Evolutionary conservation across 2,888 invertebrate species (phyloP).

Genomic region (Strigamia transsilvanica): DNA sequence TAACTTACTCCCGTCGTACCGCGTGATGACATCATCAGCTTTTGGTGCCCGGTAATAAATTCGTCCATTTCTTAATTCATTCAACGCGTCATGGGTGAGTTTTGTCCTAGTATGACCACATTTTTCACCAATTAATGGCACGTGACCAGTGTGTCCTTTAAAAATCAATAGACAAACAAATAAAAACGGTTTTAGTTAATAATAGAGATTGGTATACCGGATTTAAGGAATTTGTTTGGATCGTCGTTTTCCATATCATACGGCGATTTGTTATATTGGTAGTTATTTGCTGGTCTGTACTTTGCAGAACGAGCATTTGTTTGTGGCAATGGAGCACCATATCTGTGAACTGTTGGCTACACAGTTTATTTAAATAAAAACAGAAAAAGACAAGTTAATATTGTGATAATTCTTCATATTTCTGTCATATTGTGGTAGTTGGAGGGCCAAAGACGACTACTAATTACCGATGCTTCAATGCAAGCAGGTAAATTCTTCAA

Average conservation of each 20-base stretch:
- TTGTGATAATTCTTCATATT: too few relatives aligned
- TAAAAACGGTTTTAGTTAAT: too few relatives aligned
- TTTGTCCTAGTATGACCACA: slow-evolving; percentile 7
- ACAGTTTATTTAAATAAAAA: background rate
- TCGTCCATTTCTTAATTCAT: background rate
- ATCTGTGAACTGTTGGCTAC: background rate
- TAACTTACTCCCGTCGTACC: background rate
- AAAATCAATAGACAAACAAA: background rate
- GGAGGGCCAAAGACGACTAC: too few relatives aligned
- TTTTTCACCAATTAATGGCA: background rate
- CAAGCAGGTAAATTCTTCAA: background rate
- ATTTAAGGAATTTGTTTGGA: background rate
- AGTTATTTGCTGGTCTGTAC: background rate
- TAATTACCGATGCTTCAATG: background rate
- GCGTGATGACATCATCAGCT: background rate
- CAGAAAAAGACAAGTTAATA: background rate
- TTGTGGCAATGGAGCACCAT: background rate
- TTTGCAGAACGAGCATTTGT: background rate
- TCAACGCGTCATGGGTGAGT: background rate
- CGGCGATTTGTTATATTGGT: background rate
- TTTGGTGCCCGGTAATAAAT: background rate
- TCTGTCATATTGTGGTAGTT: too few relatives aligned
- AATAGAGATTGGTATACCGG: too few relatives aligned
- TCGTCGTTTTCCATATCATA: slow-evolving; percentile 17
- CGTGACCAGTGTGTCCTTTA: background rate